Percentiles rank a stretch among this genome's conserved stretches.
phyloP scores from a whole-genome alignment of 1,140 invertebrate genomes.

The Drosophila sturtevanti region DNA sequence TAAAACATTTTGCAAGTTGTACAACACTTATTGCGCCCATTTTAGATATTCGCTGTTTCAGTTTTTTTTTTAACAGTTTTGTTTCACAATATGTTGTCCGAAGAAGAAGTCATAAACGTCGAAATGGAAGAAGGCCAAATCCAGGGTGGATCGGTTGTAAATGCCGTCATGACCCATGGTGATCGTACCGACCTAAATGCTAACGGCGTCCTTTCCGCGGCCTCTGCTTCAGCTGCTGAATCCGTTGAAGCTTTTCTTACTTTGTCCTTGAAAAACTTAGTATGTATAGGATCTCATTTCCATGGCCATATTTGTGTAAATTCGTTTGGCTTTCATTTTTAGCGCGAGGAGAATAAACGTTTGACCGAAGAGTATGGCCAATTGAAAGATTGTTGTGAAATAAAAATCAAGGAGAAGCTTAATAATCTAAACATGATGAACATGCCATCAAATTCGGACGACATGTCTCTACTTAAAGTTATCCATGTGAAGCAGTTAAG shows the following conservation, averaged over 20 bases:
- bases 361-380: not conserved
- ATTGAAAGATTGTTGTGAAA: not conserved
- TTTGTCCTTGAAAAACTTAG: not conserved
- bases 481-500: not conserved
- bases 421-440: not conserved
- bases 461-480: not conserved
- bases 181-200: not conserved
- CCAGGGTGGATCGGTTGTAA: not conserved
- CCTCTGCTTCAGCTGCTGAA: not conserved
- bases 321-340: not conserved
- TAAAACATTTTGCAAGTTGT: not conserved
- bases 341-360: not conserved
- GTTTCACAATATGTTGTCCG: not conserved
- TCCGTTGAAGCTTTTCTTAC: not conserved
- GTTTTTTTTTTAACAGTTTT: not conserved
- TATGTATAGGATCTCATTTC: not conserved
- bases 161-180: not conserved
- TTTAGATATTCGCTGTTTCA: not conserved
- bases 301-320: not conserved
- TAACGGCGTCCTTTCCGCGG: no score
- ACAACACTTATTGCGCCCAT: not conserved
- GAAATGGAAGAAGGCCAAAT: not conserved
- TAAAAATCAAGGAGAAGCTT: not conserved
- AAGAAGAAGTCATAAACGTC: not conserved
- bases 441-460: not conserved